These are phyloP conservation scores for Plutomurus gul DNA, from an alignment of 1,140 invertebrate genomes.

Conservation along the genomic window DNA sequence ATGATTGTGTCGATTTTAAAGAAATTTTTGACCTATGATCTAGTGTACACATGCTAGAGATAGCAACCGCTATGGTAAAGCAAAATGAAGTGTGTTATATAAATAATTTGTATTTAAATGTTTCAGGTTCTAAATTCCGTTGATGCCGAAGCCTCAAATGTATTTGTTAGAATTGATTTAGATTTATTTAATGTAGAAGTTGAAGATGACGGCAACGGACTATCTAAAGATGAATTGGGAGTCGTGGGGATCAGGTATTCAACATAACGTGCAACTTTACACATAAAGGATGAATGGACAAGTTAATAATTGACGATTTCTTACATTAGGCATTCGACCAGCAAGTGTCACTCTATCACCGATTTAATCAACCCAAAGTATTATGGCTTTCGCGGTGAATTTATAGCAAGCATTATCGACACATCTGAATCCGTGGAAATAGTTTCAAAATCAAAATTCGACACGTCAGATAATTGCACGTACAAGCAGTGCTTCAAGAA, in stretches of 20 bases:
- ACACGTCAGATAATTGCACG: constrained; percentile 57
- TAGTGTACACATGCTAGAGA: too few relatives aligned
- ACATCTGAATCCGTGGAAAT: constrained; percentile 63
- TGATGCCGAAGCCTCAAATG: constrained; percentile 14
- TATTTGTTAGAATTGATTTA: not conserved
- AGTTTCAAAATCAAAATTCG: constrained; percentile 58
- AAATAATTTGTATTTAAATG: too few relatives aligned
- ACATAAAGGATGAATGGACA: too few relatives aligned
- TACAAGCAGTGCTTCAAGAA: not conserved
- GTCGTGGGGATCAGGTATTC: constrained; percentile 29
- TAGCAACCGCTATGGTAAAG: too few relatives aligned
- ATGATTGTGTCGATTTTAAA: too few relatives aligned
- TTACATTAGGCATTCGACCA: constrained; percentile 67
- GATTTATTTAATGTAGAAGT: constrained; percentile 8
- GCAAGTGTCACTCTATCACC: constrained; percentile 63
- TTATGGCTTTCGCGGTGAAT: constrained; percentile 69
- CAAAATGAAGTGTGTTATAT: too few relatives aligned
- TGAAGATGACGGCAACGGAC: constrained; percentile 29
- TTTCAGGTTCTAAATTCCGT: constrained; percentile 31
- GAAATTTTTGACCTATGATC: too few relatives aligned
- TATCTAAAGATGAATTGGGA: constrained; percentile 27
- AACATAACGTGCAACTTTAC: too few relatives aligned
- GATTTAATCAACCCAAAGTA: constrained; percentile 62
- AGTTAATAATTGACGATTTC: too few relatives aligned
- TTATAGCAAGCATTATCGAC: constrained; percentile 66